Conservation (phyloP, 2,888 invertebrate genomes). For the Eupithecia dodoneata region DNA sequence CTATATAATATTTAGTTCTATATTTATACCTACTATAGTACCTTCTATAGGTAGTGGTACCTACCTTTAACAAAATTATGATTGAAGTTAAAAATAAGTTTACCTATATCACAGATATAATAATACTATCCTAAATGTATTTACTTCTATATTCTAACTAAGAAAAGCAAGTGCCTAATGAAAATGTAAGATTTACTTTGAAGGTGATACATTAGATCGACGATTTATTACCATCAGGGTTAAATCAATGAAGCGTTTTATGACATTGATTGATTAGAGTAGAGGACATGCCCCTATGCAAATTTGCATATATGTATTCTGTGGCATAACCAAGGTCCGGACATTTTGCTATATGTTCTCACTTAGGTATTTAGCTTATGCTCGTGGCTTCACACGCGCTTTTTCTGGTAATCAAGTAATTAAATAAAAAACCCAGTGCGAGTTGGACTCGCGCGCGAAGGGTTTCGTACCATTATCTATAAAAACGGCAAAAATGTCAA, state of each 20-base stretch:
- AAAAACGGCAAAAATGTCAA: no score
- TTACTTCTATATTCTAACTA: not conserved
- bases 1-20: no score
- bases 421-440: no score
- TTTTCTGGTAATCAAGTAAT: no score
- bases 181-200: not conserved
- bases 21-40: no score
- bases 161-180: not conserved
- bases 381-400: not conserved
- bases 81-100: no score
- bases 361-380: not conserved
- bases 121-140: not conserved
- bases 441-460: no score
- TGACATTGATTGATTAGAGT: conserved; percentile 3
- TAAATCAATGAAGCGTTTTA: not conserved
- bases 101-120: no score
- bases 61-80: no score
- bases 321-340: not conserved
- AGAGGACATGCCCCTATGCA: not conserved
- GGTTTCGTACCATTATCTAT: no score
- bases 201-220: not conserved
- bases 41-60: no score
- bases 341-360: not conserved
- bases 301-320: not conserved
- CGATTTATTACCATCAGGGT: not conserved